A percentile compares a stretch with the other conserved stretches of the same genome.
phyloP scores from a whole-genome alignment of 2,888 invertebrate species.

The Rhyacophila evoluta region DNA sequence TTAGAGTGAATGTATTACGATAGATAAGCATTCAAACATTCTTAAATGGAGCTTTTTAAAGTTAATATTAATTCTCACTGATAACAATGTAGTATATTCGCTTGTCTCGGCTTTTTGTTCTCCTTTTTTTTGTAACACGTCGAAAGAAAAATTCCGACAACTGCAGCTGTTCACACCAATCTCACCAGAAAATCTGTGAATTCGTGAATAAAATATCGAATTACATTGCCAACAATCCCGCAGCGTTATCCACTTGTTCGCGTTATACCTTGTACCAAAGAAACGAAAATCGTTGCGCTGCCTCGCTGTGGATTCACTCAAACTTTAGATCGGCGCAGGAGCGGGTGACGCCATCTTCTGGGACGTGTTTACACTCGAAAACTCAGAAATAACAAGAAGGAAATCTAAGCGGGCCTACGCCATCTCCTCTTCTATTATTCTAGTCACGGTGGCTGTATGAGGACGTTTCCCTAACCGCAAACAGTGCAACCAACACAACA shows the following conservation, averaged over 20 bases:
- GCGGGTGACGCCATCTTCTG: constrained; percentile 5
- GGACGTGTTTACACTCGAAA: constrained; percentile 32
- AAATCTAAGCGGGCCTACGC: neutral
- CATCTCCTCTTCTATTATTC: neutral
- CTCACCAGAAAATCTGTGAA: neutral
- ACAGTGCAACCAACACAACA: neutral
- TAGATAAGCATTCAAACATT: too few relatives aligned
- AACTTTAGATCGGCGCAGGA: neutral
- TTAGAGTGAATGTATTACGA: too few relatives aligned
- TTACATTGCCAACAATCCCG: constrained; percentile 3
- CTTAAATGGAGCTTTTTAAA: too few relatives aligned
- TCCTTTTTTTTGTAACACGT: too few relatives aligned
- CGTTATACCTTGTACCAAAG: neutral
- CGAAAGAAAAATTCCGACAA: too few relatives aligned
- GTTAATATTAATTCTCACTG: too few relatives aligned
- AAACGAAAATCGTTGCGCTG: constrained; percentile 1
- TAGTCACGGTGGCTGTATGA: neutral
- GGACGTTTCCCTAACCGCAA: neutral
- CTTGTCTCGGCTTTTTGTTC: too few relatives aligned
- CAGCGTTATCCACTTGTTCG: neutral
- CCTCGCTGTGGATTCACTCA: neutral
- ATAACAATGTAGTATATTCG: too few relatives aligned
- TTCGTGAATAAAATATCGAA: neutral
- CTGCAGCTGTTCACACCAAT: neutral
- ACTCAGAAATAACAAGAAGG: constrained; percentile 33